Percentiles rank a stretch among this genome's conserved stretches.
phyloP scores from a whole-genome alignment of 2,888 invertebrate genomes.

The Thera britannica region DNA sequence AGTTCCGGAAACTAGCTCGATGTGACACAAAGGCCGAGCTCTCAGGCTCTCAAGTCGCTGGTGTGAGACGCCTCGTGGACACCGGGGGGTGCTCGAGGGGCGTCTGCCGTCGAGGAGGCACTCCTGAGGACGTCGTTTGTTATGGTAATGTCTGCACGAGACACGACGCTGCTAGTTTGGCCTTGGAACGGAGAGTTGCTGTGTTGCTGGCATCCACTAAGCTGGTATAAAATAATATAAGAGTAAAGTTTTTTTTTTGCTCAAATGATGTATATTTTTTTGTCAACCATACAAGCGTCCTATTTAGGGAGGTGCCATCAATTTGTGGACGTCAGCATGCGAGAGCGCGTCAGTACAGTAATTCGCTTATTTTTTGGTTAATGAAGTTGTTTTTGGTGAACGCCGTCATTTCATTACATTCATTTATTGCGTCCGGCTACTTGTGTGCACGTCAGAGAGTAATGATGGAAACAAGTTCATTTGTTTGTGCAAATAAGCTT shows the following conservation, averaged over 20 bases:
- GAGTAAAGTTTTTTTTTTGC: neutral
- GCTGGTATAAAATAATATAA: neutral
- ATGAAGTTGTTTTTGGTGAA: conserved; percentile 19
- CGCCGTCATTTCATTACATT: neutral
- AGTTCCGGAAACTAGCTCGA: conserved; percentile 1
- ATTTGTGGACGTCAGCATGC: conserved; percentile 27
- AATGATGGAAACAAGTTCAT: conserved; percentile 22
- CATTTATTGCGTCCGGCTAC: neutral
- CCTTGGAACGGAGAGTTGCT: too few relatives aligned
- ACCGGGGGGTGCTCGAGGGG: conserved; percentile 4
- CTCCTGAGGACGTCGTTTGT: conserved; percentile 9
- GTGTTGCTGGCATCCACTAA: too few relatives aligned
- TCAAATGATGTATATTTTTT: neutral
- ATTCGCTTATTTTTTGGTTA: conserved; percentile 29
- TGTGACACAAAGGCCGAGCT: neutral
- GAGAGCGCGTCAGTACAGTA: conserved; percentile 15
- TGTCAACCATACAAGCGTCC: neutral
- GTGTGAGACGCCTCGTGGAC: neutral
- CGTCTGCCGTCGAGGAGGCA: conserved; percentile 9
- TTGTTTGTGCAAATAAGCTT: conserved; percentile 20
- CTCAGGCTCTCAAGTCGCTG: neutral
- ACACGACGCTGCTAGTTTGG: neutral
- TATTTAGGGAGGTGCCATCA: conserved; percentile 33
- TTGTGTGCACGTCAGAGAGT: conserved; percentile 13
- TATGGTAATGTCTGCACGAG: conserved; percentile 6